Evolutionary conservation across 2,113 vertebrate species (phyloP), one percentile per base, ranked within the genome.

Genomic region (Percina caprodes): DNA sequence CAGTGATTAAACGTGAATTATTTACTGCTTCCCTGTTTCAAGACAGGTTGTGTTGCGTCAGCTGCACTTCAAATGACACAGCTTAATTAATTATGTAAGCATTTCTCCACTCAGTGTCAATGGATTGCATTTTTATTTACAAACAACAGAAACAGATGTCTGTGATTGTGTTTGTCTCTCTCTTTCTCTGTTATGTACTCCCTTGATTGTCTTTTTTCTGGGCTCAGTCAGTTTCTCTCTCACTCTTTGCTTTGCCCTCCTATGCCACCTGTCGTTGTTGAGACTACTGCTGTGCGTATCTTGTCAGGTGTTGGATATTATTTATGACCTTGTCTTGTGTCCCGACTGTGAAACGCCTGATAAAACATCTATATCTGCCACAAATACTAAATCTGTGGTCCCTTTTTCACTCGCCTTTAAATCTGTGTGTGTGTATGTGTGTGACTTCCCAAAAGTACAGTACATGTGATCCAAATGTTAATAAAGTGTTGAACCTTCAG

Each of bases 311-410:
- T 94, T 95, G 77, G 91, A 91, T 95, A 95, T 96, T 93, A 95
- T 96, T 95, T 95, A 95, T 95, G 93, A 95, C 92, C 91, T 95
- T 94, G 95, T 96, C 95, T 95, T 93, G 94, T 95, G 94, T 95
- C 95, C 92, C 86, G 26, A 94, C 94, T 95, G 94, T 96, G 94
- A 95, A 95, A 91, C 87, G 89, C 92, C 94, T 95, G 94, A 95
- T 95, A 95, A 95, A 91, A 94, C 89, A 92, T 94, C 93, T 95
- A 93, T 95, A 94, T 95, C 93, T 96, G 94, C 94, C 95, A 95
- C 91, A 91, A 93, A 91, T 82, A 85, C 72, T 70, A 70, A 16
- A 45, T 80, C 69, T 88, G 73, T 87, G 66, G 62, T 30, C 59
- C 90, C 56, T 88, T 85, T 45, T 87, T 90, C 75, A 58, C 46